Percentiles rank a stretch among this genome's conserved stretches.
Conservation (phyloP, 2,797 vertebrate species). For the Lithobates pipiens region DNA sequence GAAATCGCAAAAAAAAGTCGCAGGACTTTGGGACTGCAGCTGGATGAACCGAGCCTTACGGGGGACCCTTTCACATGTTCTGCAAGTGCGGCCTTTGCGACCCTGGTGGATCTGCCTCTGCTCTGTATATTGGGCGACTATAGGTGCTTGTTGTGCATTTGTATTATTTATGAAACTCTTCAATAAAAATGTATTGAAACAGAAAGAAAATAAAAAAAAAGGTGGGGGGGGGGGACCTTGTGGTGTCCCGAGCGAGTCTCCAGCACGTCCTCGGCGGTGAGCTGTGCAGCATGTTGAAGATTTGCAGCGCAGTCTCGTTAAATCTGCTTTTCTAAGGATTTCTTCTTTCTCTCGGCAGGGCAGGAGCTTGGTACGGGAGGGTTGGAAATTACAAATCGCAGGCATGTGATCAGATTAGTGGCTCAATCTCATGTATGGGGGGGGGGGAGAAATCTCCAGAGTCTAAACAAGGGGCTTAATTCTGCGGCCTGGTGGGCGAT, state of each 20-base stretch:
- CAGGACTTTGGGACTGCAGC: no score
- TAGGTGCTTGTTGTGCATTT: no score
- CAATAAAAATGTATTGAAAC: no score
- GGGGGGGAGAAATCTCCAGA: constrained; percentile 64
- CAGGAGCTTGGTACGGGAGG: constrained; percentile 70
- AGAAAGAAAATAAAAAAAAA: no score
- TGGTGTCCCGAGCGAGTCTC: background rate
- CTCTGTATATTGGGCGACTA: no score
- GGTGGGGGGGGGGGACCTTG: no score
- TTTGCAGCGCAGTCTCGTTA: constrained; percentile 66
- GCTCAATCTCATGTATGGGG: constrained; percentile 68
- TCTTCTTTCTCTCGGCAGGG: constrained; percentile 37
- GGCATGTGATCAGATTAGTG: constrained; percentile 88
- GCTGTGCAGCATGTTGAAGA: constrained; percentile 47
- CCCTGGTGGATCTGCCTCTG: no score
- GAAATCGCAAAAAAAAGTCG: no score
- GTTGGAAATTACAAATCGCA: constrained; percentile 79
- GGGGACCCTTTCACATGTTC: no score
- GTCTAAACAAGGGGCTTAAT: constrained; percentile 71
- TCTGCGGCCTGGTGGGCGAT: constrained; percentile 27
- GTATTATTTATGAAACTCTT: no score
- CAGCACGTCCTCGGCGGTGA: background rate
- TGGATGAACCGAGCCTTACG: no score
- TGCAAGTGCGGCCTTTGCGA: no score
- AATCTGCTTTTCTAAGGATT: constrained; percentile 69